Conservation (phyloP, 2,113 vertebrate genomes). For the Cavia porcellus region DNA sequence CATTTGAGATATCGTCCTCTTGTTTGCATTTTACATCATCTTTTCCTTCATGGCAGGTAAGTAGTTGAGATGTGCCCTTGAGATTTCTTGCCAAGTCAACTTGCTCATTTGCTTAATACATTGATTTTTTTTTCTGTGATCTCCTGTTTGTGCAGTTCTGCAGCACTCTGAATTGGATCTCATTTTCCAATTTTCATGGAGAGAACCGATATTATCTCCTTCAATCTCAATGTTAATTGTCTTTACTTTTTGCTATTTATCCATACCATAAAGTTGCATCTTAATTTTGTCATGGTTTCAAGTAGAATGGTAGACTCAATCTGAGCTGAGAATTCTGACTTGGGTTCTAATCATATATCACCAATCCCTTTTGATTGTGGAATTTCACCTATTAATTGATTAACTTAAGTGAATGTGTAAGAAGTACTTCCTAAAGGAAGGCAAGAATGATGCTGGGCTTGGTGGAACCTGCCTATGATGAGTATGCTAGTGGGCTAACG, state of each 20-base stretch:
- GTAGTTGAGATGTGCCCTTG: not conserved
- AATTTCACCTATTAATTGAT: not conserved
- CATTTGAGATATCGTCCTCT: not conserved
- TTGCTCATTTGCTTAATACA: slow-evolving; percentile 41
- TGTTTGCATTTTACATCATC: not conserved
- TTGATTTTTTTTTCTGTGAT: slow-evolving; percentile 28
- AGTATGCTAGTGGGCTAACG: not conserved
- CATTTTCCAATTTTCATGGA: slow-evolving; percentile 61
- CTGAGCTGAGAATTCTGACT: not conserved
- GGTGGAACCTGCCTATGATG: not conserved
- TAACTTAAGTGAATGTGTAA: not conserved
- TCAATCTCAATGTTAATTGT: slow-evolving; percentile 49
- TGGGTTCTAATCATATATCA: not conserved
- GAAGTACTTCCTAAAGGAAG: not conserved
- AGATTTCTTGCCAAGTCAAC: not conserved
- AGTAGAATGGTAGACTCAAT: not conserved
- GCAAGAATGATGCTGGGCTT: not conserved
- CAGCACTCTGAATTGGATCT: slow-evolving; percentile 60
- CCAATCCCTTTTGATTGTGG: not conserved
- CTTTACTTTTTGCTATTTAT: not conserved
- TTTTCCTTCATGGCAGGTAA: not conserved
- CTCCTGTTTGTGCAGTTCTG: slow-evolving; percentile 50
- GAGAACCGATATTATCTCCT: slow-evolving; percentile 47
- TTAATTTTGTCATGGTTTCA: not conserved
- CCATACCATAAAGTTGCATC: not conserved